These are phyloP conservation scores for Hipposideros armiger DNA, from an alignment of 2,113 vertebrate species.

Conservation along the genomic window DNA sequence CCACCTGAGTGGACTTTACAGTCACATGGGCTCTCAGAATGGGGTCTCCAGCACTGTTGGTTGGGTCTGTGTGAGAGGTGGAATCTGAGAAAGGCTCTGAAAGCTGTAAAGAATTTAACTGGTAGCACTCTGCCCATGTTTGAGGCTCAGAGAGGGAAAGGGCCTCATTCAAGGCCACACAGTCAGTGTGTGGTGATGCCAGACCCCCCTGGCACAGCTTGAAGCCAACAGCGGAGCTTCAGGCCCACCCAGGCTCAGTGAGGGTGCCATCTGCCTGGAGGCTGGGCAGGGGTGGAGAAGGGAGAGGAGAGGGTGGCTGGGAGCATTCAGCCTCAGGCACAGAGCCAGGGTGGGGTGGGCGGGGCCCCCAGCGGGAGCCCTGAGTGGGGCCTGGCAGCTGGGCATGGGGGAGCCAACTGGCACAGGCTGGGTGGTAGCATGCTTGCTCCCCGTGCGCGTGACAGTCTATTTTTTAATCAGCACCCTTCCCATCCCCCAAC, in stretches of 20 bases:
- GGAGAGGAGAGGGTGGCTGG: background rate
- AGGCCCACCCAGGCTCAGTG: constrained; percentile 55
- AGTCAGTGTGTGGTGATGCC: background rate
- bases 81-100: background rate
- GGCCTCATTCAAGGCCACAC: constrained; percentile 3
- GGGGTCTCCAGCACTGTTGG: background rate
- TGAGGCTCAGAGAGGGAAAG: constrained; percentile 41
- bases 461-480: constrained; percentile 77
- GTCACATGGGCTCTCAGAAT: background rate
- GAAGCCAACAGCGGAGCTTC: constrained; percentile 41
- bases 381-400: constrained; percentile 62
- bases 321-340: constrained; percentile 48
- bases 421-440: constrained; percentile 42
- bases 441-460: constrained; percentile 55
- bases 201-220: background rate
- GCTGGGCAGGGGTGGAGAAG: constrained; percentile 24
- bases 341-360: constrained; percentile 53
- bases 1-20: background rate
- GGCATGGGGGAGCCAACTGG: constrained; percentile 58
- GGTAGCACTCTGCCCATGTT: background rate
- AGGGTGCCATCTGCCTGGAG: constrained; percentile 62
- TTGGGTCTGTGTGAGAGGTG: background rate
- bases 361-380: constrained; percentile 39
- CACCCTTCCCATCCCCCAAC: constrained; percentile 37
- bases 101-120: background rate